Evolutionary conservation across 2,888 invertebrate species (phyloP), one percentile per base, ranked within the genome.

Genomic region (Vesta saturnalis): DNA sequence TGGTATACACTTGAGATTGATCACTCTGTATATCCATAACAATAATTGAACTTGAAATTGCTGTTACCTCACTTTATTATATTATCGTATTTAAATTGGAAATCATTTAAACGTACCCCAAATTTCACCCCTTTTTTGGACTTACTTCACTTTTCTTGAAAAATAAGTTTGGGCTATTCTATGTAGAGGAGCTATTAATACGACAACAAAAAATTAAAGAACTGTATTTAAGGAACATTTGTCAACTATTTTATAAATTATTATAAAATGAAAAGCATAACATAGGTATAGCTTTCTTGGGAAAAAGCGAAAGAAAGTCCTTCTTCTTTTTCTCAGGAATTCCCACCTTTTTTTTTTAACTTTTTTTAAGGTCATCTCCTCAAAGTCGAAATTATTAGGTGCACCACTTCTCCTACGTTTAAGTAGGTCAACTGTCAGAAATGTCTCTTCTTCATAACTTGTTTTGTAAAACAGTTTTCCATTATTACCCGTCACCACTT

Each of bases 391-490:
- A 10, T 46, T 14, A 52, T 52, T 16, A 6, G 2, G 4, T 6
- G 6, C 15, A 6, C 10, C 10, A 15, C 8, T 52, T n/a, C 52
- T 52, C 15, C 18, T 52, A 19, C 16, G 2, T 52, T 19, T 52
- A 6, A 52, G 2, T 14, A 52, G 10, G 2, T 52, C 19, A 18
- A 52, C 8, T 52, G 5, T 3, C n/a, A 4, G 5, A 52, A 14
- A 52, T 8, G 5, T 19, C 12, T 52, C 19, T 52, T 56, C 5
- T 22, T 56, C 30, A n/a, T 23, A 56, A 56, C 56, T 56, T 10
- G 30, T 56, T 56, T 56, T 56, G 30, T 56, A 56, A 21, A 56
- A 56, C 21, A 56, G 2, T 56, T 22, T 30, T 30, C 30, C 30
- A 30, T 6, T 6, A 30, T n/a, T 19, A 21, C n/a, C 56, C 16